A percentile compares a stretch with the other conserved stretches of the same genome.
These are phyloP conservation scores for Gyrodactylus salaris DNA, from an alignment of 1,140 invertebrate species.

Conservation along the genomic window DNA sequence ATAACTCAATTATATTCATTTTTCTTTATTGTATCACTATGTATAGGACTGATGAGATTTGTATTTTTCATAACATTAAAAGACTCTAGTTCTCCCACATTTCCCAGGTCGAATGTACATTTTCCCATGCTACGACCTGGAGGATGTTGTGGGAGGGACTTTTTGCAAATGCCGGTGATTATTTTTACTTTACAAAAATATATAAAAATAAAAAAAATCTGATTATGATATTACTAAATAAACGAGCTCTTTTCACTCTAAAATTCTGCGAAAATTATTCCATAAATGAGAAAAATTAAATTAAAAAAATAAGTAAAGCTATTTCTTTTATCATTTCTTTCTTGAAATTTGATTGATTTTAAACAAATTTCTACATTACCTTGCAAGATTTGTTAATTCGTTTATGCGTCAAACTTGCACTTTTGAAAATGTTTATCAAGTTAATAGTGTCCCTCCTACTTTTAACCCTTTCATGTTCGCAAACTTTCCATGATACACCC, in stretches of 20 bases:
- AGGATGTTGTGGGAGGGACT: not conserved
- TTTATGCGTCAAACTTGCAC: not conserved
- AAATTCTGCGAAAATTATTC: not conserved
- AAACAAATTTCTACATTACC: not conserved
- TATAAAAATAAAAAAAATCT: not conserved
- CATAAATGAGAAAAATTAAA: not conserved
- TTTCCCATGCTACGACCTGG: no score
- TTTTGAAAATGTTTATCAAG: not conserved
- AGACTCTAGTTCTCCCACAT: no score
- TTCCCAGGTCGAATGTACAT: no score
- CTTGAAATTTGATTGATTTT: not conserved
- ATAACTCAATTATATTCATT: no score
- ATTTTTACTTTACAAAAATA: not conserved
- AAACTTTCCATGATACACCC: not conserved
- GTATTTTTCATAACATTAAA: no score
- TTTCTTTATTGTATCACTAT: no score
- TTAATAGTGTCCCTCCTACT: not conserved
- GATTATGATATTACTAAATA: not conserved
- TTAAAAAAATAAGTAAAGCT: not conserved
- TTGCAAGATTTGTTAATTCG: not conserved
- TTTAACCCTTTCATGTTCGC: not conserved
- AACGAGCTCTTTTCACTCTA: not conserved
- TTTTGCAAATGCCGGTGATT: not conserved
- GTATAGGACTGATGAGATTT: no score
- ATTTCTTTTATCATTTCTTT: not conserved